These are phyloP conservation scores for Seriola aureovittata DNA, from an alignment of 2,113 vertebrate genomes.

Conservation along the genomic window DNA sequence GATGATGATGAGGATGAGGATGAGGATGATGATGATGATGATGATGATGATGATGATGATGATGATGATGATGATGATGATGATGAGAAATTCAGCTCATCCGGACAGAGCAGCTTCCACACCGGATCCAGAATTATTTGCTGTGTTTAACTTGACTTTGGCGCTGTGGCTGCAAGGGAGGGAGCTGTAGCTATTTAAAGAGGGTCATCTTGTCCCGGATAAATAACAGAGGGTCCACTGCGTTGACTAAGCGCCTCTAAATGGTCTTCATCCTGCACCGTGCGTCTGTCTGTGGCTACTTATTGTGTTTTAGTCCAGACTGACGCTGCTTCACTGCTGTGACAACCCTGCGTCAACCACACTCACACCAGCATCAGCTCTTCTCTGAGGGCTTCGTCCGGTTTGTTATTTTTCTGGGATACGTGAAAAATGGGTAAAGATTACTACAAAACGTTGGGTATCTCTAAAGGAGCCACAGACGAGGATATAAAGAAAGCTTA, in stretches of 20 bases:
- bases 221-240: conserved; percentile 69
- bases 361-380: conserved; percentile 27
- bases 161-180: conserved; percentile 64
- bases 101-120: background rate
- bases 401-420: background rate
- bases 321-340: conserved; percentile 30
- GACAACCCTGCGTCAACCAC: conserved; percentile 36
- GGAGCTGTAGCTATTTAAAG: conserved; percentile 84
- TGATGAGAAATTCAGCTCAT: no score
- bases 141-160: conserved; percentile 37
- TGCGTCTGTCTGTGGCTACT: conserved; percentile 10
- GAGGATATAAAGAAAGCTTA: conserved; percentile 99
- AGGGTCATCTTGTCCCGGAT: conserved; percentile 65
- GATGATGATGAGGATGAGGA: no score
- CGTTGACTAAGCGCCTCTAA: conserved; percentile 68
- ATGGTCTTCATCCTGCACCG: conserved; percentile 62
- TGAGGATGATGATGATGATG: no score
- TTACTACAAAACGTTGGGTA: conserved; percentile 96
- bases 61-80: no score
- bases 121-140: conserved; percentile 48
- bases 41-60: no score
- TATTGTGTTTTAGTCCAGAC: conserved; percentile 17
- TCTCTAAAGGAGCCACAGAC: conserved; percentile 95
- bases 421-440: conserved; percentile 93
- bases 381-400: background rate